Conservation (phyloP, 2,797 vertebrate species). For the Danio albolineatus region DNA sequence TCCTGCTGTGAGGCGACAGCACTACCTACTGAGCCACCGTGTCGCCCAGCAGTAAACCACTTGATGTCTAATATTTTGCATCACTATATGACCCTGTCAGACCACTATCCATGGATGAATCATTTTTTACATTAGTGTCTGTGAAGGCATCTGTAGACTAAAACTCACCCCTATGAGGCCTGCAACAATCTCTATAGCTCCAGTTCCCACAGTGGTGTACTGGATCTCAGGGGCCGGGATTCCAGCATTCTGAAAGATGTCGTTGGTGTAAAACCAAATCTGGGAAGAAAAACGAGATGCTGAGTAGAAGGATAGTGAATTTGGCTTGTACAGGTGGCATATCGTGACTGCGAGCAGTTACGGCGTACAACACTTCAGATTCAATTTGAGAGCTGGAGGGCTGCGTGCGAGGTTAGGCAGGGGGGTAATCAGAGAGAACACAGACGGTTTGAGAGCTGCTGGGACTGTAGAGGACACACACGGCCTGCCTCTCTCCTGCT, state of each 20-base stretch:
- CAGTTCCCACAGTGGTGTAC: slow-evolving; percentile 89
- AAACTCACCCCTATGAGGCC: slow-evolving; percentile 86
- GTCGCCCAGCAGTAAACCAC: background rate
- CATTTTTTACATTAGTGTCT: background rate
- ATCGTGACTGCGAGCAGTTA: slow-evolving; percentile 50
- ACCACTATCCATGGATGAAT: background rate
- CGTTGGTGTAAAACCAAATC: slow-evolving; percentile 96
- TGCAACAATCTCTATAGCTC: slow-evolving; percentile 85
- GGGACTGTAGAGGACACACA: slow-evolving; percentile 63
- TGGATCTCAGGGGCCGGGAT: slow-evolving; percentile 84
- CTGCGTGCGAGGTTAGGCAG: slow-evolving; percentile 63
- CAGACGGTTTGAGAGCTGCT: slow-evolving; percentile 68
- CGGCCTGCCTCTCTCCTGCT: slow-evolving; percentile 61
- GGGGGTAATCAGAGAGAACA: slow-evolving; percentile 66
- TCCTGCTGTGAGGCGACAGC: no score
- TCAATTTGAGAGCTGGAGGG: slow-evolving; percentile 67
- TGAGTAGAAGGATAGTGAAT: slow-evolving; percentile 45
- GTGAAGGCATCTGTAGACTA: background rate
- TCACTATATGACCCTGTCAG: background rate
- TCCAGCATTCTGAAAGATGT: slow-evolving; percentile 88
- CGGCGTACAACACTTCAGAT: slow-evolving; percentile 65
- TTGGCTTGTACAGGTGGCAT: slow-evolving; percentile 63
- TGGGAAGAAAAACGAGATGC: slow-evolving; percentile 61
- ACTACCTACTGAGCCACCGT: no score
- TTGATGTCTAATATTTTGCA: background rate